Percentiles rank a stretch among this genome's conserved stretches.
These are phyloP conservation scores for Miltochrista miniata DNA, from an alignment of 2,888 invertebrate species.

Conservation along the genomic window DNA sequence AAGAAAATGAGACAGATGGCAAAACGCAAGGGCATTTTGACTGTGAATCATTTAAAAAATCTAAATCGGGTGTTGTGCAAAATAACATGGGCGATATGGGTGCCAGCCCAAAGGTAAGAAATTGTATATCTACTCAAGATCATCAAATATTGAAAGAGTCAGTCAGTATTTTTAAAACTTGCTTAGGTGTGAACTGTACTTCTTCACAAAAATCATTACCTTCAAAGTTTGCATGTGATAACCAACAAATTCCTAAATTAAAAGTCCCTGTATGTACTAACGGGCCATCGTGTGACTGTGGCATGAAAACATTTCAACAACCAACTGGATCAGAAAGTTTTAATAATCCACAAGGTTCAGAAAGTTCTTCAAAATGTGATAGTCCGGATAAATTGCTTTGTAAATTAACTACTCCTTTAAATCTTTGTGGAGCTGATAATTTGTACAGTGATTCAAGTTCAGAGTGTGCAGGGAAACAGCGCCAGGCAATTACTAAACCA, in stretches of 20 bases:
- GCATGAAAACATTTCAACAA: neutral
- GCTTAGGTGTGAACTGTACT: neutral
- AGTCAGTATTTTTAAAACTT: neutral
- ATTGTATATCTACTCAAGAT: constrained; percentile 6
- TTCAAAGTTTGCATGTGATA: no score
- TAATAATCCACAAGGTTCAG: neutral
- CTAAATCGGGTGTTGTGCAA: neutral
- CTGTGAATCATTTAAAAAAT: neutral
- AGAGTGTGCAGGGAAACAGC: no score
- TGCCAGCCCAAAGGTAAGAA: neutral
- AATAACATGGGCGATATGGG: neutral
- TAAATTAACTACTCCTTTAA: neutral
- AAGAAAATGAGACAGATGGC: neutral
- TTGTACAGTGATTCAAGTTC: no score
- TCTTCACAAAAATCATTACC: no score
- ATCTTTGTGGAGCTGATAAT: no score
- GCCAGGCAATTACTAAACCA: neutral
- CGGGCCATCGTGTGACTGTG: neutral
- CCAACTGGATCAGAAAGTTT: neutral
- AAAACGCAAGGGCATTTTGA: neutral
- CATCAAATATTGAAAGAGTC: neutral
- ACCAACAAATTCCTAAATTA: no score
- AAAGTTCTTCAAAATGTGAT: neutral
- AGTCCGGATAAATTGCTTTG: neutral
- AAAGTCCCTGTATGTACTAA: no score